Evolutionary conservation across 2,113 vertebrate species (phyloP).

Genomic region (Perognathus longimembris): DNA sequence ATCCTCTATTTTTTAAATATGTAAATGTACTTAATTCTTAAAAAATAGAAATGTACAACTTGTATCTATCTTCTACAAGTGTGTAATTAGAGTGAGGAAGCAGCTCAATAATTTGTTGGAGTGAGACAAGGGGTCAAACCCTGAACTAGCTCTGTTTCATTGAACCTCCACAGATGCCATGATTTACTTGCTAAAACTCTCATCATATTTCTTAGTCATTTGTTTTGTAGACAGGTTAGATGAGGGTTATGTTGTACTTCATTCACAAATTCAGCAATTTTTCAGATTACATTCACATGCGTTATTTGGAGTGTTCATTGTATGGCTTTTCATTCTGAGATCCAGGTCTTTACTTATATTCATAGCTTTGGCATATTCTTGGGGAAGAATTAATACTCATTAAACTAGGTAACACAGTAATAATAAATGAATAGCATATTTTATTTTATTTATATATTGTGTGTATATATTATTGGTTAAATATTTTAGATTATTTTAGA

Average conservation of each 20-base stretch:
- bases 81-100: not conserved
- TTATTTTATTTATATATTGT: too few species aligned
- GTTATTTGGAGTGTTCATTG: not conserved
- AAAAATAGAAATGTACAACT: not conserved
- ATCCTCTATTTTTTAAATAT: not conserved
- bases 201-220: not conserved
- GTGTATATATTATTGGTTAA: too few species aligned
- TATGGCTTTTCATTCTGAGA: not conserved
- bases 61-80: not conserved
- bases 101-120: not conserved
- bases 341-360: not conserved
- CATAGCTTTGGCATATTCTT: not conserved
- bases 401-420: too few species aligned
- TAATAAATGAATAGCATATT: not conserved
- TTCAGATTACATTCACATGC: not conserved
- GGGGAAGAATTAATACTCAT: not conserved
- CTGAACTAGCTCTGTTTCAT: not conserved
- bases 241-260: too few species aligned
- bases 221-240: not conserved
- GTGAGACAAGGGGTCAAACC: not conserved
- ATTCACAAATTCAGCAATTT: not conserved
- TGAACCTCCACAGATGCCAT: not conserved
- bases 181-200: not conserved
- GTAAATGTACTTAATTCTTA: not conserved
- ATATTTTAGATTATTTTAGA: too few species aligned